phyloP scores from a whole-genome alignment of 2,888 invertebrate genomes.

The Aplocera efformata region DNA sequence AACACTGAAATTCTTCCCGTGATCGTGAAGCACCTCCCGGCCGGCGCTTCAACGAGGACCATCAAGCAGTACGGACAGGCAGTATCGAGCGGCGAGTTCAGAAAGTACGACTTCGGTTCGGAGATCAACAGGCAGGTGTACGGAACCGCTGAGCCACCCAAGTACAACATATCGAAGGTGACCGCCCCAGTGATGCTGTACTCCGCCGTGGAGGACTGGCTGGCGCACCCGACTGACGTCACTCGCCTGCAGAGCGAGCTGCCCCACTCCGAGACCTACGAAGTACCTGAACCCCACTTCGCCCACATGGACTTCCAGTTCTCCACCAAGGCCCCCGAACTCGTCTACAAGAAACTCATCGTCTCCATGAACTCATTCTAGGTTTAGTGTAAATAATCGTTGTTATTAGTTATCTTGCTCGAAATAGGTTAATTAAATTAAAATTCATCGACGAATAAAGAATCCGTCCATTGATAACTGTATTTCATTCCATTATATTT shows the following conservation, averaged over 20 bases:
- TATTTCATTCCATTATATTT: constrained; percentile 22
- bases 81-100: constrained; percentile 54
- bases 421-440: constrained; percentile 41
- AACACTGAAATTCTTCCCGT: constrained; percentile 76
- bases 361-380: constrained; percentile 48
- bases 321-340: constrained; percentile 55
- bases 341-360: constrained; percentile 59
- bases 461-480: constrained; percentile 45
- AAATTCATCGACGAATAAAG: constrained; percentile 45
- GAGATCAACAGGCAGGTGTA: constrained; percentile 59
- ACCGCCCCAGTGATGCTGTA: constrained; percentile 61
- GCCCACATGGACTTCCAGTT: constrained; percentile 70
- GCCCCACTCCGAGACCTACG: constrained; percentile 76
- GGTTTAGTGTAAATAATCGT: constrained; percentile 30
- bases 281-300: constrained; percentile 76
- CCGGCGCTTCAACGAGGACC: constrained; percentile 78
- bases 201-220: constrained; percentile 82
- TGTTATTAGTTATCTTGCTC: constrained; percentile 32
- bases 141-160: constrained; percentile 53
- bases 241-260: constrained; percentile 75
- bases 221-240: constrained; percentile 82
- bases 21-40: constrained; percentile 76
- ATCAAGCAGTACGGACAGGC: constrained; percentile 80
- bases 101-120: constrained; percentile 61
- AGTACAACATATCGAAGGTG: constrained; percentile 62